A percentile compares a stretch with the other conserved stretches of the same genome.
Conservation (phyloP, 1,140 invertebrate genomes). For the Teleogryllus occipitalis region DNA sequence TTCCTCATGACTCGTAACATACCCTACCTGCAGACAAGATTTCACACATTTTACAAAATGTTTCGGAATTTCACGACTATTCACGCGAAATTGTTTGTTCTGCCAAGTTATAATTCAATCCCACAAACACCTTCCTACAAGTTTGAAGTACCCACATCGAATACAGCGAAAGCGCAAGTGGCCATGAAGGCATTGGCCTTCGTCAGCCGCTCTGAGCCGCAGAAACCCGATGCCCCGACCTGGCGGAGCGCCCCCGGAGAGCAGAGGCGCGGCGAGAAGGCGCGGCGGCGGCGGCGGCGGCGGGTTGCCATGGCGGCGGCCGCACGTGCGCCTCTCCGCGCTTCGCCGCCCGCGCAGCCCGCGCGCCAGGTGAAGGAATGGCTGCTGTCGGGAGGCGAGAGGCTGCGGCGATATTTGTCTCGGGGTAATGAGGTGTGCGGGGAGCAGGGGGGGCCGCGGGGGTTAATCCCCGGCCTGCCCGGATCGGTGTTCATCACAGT, state of each 20-base stretch:
- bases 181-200: not conserved
- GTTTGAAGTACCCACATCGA: too few relatives aligned
- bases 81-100: too few relatives aligned
- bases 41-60: too few relatives aligned
- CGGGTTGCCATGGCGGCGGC: not conserved
- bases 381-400: not conserved
- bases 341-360: not conserved
- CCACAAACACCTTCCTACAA: too few relatives aligned
- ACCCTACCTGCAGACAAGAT: too few relatives aligned
- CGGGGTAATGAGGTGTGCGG: slow-evolving; percentile 13
- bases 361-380: slow-evolving; percentile 13
- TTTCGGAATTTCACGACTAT: too few relatives aligned
- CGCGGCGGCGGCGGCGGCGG: too few relatives aligned
- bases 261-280: not conserved
- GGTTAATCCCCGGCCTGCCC: slow-evolving; percentile 14
- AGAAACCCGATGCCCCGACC: not conserved
- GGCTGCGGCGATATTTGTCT: slow-evolving; percentile 10
- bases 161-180: too few relatives aligned
- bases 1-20: too few relatives aligned
- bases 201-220: too few relatives aligned
- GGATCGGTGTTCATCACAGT: slow-evolving; percentile 16
- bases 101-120: too few relatives aligned
- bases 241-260: not conserved
- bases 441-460: slow-evolving; percentile 12
- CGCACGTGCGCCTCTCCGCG: too few relatives aligned